Percentiles rank a stretch among this genome's conserved stretches.
phyloP scores from a whole-genome alignment of 2,888 invertebrate species.

The Zeuzera pyrina region DNA sequence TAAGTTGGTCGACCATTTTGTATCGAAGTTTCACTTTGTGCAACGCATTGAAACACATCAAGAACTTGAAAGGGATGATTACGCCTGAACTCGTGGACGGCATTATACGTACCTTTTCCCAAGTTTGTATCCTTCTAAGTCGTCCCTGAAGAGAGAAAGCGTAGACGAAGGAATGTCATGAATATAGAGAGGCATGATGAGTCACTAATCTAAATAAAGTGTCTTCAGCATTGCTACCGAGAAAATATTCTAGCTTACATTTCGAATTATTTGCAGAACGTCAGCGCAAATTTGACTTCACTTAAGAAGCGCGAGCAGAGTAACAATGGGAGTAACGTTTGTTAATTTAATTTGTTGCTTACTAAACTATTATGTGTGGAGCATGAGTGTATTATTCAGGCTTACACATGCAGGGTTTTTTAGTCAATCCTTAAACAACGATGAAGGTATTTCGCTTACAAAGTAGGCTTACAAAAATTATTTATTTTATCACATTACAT shows the following conservation, averaged over 20 bases:
- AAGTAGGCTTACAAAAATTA: no score
- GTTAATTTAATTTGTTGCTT: no score
- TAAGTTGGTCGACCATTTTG: slow-evolving; percentile 6
- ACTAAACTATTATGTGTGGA: no score
- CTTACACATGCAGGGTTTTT: no score
- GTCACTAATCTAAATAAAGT: slow-evolving; percentile 45
- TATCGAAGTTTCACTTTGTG: no score
- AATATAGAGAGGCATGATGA: slow-evolving; percentile 36
- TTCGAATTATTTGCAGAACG: slow-evolving; percentile 24
- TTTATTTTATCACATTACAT: no score
- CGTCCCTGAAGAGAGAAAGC: slow-evolving; percentile 26
- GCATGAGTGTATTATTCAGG: no score
- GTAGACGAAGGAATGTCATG: slow-evolving; percentile 27
- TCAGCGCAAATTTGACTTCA: slow-evolving; percentile 6
- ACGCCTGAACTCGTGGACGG: slow-evolving; percentile 18
- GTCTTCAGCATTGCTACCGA: slow-evolving; percentile 23
- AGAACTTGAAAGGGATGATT: slow-evolving; percentile 16
- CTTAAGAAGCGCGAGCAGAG: no score
- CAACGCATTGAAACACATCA: background rate
- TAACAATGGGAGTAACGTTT: no score
- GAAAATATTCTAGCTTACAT: no score
- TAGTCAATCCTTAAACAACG: no score
- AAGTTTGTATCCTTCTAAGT: slow-evolving; percentile 24
- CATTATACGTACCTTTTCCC: slow-evolving; percentile 32
- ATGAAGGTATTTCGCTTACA: no score